Evolutionary conservation across 92 coral and sea anemone genomes (phyloP).

Genomic region (Phenganax marumi): DNA sequence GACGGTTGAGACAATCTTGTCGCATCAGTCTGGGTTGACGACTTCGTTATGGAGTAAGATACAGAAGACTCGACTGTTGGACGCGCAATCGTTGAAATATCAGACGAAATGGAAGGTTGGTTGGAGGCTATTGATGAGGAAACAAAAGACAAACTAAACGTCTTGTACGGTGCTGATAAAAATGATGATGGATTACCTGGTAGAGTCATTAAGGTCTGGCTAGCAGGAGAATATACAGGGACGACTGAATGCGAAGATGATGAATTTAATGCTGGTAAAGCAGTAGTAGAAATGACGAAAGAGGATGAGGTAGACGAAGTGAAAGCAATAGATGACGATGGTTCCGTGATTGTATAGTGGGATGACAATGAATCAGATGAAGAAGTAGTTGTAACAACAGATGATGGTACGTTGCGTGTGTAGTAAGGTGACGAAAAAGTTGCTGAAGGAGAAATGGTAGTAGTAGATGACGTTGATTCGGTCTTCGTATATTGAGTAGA

Average conservation of each 20-base stretch:
- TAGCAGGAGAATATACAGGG: slow-evolving; percentile 76
- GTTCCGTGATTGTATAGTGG: slow-evolving; percentile 2
- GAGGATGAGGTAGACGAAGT: slow-evolving; percentile 4
- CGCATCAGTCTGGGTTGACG: neutral
- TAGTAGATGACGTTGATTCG: neutral
- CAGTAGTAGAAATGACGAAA: neutral
- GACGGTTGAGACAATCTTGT: neutral
- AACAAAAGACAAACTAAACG: slow-evolving; percentile 31
- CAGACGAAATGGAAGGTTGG: slow-evolving; percentile 19
- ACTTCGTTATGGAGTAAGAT: neutral
- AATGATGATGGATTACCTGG: slow-evolving; percentile 74
- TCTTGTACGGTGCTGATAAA: slow-evolving; percentile 11
- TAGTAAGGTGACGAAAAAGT: slow-evolving; percentile 1
- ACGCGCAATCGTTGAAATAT: neutral
- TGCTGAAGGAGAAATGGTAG: neutral
- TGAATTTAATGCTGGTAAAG: slow-evolving; percentile 5
- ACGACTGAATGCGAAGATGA: neutral
- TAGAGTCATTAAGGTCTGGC: slow-evolving; percentile 77
- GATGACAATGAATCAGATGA: slow-evolving; percentile 30
- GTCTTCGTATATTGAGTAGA: neutral
- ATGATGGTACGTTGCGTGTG: neutral
- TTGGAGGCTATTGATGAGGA: slow-evolving; percentile 26
- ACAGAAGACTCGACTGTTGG: neutral
- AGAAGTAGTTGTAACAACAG: slow-evolving; percentile 21
- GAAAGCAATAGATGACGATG: slow-evolving; percentile 2